Percentiles rank a stretch among this genome's conserved stretches.
Conservation (phyloP, 2,113 vertebrate genomes). For the Chinchilla lanigera region DNA sequence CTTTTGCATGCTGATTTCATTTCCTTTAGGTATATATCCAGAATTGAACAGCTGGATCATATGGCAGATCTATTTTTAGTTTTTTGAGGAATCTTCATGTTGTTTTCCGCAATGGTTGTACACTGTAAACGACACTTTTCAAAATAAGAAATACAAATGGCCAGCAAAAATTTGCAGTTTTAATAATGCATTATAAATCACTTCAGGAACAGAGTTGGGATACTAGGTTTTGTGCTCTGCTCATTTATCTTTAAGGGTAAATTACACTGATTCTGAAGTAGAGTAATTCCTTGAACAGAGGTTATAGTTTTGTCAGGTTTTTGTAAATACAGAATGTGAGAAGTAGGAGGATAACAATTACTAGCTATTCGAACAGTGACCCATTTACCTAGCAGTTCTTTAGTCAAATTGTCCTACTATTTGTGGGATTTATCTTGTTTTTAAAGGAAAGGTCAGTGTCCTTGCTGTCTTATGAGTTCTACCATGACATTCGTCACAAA, state of each 20-base stretch:
- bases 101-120: background rate
- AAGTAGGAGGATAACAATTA: background rate
- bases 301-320: background rate
- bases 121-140: background rate
- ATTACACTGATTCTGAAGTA: constrained; percentile 17
- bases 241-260: constrained; percentile 7
- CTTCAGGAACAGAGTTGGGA: background rate
- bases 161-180: background rate
- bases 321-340: background rate
- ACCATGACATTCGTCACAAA: background rate
- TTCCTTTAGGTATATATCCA: background rate
- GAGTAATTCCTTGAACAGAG: background rate
- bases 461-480: background rate
- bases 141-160: background rate
- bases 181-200: background rate
- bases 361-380: background rate
- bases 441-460: constrained; percentile 54
- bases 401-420: constrained; percentile 38
- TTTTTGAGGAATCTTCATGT: background rate
- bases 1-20: background rate
- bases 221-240: background rate
- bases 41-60: background rate
- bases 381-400: background rate
- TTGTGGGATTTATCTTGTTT: constrained; percentile 26
- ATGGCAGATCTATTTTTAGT: background rate